phyloP scores from a whole-genome alignment of 1,140 invertebrate species.

The Polypedilum vanderplanki region DNA sequence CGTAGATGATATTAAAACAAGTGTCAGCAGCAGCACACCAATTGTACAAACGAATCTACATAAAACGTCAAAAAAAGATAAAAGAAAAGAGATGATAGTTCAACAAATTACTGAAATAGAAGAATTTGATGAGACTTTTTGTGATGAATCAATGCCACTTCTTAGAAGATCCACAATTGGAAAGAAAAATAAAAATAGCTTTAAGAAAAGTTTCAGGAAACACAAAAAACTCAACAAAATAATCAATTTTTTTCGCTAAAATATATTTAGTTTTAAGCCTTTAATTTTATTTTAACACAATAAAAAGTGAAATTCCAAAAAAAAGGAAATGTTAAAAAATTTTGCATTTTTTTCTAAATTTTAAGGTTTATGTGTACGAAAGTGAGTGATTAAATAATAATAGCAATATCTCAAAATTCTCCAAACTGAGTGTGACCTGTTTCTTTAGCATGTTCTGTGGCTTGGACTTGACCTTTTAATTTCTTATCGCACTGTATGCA shows the following conservation, averaged over 20 bases:
- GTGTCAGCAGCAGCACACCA: neutral
- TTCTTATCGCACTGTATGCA: conserved; percentile 70
- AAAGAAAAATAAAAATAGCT: neutral
- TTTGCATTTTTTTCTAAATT: neutral
- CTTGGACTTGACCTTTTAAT: conserved; percentile 69
- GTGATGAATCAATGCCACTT: neutral
- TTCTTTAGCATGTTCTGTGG: conserved; percentile 72
- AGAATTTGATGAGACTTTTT: neutral
- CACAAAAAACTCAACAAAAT: neutral
- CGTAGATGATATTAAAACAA: neutral
- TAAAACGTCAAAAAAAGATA: neutral
- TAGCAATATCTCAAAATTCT: conserved; percentile 55
- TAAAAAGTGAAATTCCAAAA: neutral
- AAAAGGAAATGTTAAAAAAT: neutral
- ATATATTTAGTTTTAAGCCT: neutral
- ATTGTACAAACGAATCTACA: neutral
- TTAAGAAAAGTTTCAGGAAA: neutral
- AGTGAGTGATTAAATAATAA: neutral
- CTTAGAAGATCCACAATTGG: neutral
- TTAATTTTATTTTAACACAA: neutral
- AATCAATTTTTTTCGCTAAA: neutral
- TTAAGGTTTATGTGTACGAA: neutral
- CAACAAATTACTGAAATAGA: neutral
- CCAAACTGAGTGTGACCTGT: conserved; percentile 83
- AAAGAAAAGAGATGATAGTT: neutral